Evolutionary conservation across 2,888 invertebrate species (phyloP), one percentile per base, ranked within the genome.

Genomic region (Lycia hirtaria): DNA sequence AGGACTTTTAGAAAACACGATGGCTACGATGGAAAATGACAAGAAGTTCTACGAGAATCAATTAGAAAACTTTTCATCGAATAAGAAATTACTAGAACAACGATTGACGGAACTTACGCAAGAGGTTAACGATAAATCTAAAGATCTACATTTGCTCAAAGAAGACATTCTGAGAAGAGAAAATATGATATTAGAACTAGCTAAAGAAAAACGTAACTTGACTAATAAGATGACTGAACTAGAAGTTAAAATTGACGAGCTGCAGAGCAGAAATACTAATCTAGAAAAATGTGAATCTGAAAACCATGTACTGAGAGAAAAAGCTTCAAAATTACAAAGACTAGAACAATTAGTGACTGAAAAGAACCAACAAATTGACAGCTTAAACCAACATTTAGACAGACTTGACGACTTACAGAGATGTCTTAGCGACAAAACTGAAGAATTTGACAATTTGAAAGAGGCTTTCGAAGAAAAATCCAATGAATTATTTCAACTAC

Each of bases 21-120:
- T 93, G 76, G 88, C 88, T 1, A 89, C 93, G 0, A 87, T 93
- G 81, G 87, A 90, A 14, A 88, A 87, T 2, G 93, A 94, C 62
- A 93, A 93, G 61, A 86, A 90, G 56, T 94, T 93, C 65, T 94
- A 93, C 52, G 93, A 93, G 56, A 91, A 89, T 50, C 93, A 94
- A 60, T 72, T 93, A 17, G 93, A 94, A 33, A 85, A 90, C 52
- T 88, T 92, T 59, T 84, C 92, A 1, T 89, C 88, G 0, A 93
- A 93, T 37, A 93, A 94, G 51, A 86, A 80, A 22, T 78, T 93
- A 49, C 82, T 93, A 5, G 93, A 93, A 69, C 87, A 93, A 35
- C 93, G 94, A 71, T 74, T 95, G 12, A 85, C 91, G 0, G 93
- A 94, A 68, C 82, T 93, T 26, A 93, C 93, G 26, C 89, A 93